Percentiles rank a stretch among this genome's conserved stretches.
phyloP scores from a whole-genome alignment of 2,797 vertebrate species.

The Balearica regulorum region DNA sequence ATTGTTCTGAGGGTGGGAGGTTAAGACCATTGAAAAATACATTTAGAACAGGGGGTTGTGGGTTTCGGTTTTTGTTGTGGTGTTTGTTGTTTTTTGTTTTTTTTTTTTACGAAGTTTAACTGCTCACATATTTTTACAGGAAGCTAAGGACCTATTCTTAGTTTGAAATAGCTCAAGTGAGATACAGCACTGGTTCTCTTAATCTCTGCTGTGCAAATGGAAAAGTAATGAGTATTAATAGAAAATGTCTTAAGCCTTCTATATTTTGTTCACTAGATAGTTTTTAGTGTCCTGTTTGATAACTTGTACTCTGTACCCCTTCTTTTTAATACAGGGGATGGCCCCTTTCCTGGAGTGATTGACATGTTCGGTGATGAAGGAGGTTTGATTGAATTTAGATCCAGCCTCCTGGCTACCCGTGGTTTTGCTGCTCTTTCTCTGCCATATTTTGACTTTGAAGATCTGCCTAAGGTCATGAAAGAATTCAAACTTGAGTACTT shows the following conservation, averaged over 20 bases:
- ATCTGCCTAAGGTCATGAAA: conserved; percentile 73
- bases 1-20: neutral
- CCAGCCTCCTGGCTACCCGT: conserved; percentile 78
- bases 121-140: neutral
- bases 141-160: neutral
- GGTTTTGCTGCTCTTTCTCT: conserved; percentile 80
- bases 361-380: conserved; percentile 83
- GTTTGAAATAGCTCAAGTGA: neutral
- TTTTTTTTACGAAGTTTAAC: neutral
- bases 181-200: neutral
- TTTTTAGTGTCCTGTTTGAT: neutral
- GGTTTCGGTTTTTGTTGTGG: no score
- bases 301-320: neutral
- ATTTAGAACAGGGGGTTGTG: neutral
- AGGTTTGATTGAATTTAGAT: conserved; percentile 79
- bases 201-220: neutral
- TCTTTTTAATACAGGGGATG: conserved; percentile 72
- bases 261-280: neutral
- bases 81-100: no score
- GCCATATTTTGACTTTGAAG: conserved; percentile 80
- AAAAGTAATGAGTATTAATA: neutral
- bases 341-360: conserved; percentile 83
- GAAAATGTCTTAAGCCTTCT: neutral
- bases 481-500: conserved; percentile 74
- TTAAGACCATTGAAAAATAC: neutral